These are phyloP conservation scores for Tolypeutes matacus DNA, from an alignment of 2,797 vertebrate species.

Conservation along the genomic window DNA sequence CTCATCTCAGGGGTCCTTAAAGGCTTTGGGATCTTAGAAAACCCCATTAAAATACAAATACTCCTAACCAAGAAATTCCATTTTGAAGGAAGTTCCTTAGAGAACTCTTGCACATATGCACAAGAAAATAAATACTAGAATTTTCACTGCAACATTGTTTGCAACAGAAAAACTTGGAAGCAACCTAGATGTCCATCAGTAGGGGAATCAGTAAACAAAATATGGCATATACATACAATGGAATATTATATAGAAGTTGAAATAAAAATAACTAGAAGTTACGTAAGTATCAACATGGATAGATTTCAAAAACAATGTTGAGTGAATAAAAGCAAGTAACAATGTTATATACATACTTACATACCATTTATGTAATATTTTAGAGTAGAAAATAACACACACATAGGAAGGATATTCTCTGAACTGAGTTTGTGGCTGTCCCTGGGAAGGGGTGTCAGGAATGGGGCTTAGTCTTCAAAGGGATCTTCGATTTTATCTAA, in stretches of 20 bases:
- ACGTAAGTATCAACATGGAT: background rate
- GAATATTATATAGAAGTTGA: background rate
- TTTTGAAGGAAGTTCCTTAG: background rate
- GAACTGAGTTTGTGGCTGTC: background rate
- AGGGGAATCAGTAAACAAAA: background rate
- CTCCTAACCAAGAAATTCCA: background rate
- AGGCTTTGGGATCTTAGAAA: background rate
- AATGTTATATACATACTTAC: background rate
- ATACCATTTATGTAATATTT: background rate
- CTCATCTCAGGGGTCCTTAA: background rate
- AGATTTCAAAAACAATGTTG: background rate
- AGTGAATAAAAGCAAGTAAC: background rate
- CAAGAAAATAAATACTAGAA: background rate
- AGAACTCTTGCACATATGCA: background rate
- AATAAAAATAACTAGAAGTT: background rate
- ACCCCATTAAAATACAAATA: background rate
- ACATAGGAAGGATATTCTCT: background rate
- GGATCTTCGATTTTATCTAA: background rate
- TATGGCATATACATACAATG: background rate
- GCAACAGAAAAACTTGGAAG: background rate
- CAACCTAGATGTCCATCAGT: background rate
- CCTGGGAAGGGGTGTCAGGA: background rate
- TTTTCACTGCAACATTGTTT: background rate
- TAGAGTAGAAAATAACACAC: background rate
- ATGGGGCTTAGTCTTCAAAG: background rate